These are phyloP conservation scores for Alitta virens DNA, from an alignment of 2,888 invertebrate genomes.

Conservation along the genomic window DNA sequence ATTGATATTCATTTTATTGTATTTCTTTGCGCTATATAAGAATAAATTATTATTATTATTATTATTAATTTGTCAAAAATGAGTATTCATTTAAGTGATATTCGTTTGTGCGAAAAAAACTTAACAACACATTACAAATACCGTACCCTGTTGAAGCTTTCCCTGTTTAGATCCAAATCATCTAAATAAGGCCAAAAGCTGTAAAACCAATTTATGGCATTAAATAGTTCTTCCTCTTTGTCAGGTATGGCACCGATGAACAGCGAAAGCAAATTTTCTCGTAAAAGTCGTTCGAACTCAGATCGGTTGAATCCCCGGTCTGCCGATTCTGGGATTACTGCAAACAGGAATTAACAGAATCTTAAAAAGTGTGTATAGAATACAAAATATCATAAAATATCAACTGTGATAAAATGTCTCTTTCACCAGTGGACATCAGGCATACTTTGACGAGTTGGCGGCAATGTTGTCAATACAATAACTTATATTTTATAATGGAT, in stretches of 20 bases:
- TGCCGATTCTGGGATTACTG: conserved; percentile 7
- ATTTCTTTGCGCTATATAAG: too few species aligned
- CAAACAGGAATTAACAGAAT: neutral
- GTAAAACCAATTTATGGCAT: neutral
- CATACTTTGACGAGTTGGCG: too few species aligned
- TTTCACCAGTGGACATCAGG: too few species aligned
- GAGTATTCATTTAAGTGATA: too few species aligned
- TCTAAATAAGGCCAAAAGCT: conserved; percentile 8
- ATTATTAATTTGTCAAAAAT: neutral
- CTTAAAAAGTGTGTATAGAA: too few species aligned
- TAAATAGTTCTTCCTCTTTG: conserved; percentile 3
- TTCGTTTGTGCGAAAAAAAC: too few species aligned
- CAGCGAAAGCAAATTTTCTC: neutral
- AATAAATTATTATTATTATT: neutral
- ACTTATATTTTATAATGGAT: too few species aligned
- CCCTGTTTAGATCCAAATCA: conserved; percentile 10
- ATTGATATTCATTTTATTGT: neutral
- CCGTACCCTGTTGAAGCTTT: conserved; percentile 7
- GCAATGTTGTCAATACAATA: too few species aligned
- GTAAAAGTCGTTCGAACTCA: conserved; percentile 3
- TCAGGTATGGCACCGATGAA: conserved; percentile 3
- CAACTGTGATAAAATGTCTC: too few species aligned
- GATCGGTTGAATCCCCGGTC: conserved; percentile 5
- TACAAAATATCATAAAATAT: too few species aligned
- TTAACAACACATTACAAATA: too few species aligned